Base-by-base conservation (phyloP, 2,113 vertebrate genomes). In the Dasyurus viverrinus region DNA sequence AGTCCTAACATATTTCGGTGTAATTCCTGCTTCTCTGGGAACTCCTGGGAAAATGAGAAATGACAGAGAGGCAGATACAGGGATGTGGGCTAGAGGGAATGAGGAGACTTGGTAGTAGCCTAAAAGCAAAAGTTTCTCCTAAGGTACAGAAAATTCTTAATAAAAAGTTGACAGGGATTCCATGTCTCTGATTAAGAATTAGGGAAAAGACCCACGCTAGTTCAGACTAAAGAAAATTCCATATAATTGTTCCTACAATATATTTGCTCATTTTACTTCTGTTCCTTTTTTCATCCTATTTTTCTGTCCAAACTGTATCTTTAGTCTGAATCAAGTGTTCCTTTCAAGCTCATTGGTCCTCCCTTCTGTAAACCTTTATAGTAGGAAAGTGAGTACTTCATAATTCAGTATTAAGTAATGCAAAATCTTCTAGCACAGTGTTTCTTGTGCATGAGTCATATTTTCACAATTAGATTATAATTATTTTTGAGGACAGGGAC, bases 1-100 rank as follows among this genome's bases (percentile, higher is more conserved):
- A 99, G 99, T 2, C 99, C 99, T 97, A 99, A 97, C 99, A 99
- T 99, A 95, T 99, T 99, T 9, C 99, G 99, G 94, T 99, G 99
- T 47, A 99, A 99, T 94, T 99, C 99, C 98, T 99, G 99, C 92
- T 99, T 99, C 97, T 99, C 99, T 90, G 99, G 99, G 98, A 99
- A 99, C 96, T 99, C 99, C 99, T 99, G 95, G 10, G n/a, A 42
- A 92, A 96, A 94, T 0, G 90, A 97, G 92, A 93, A 54, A 93
- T 42, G 89, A 47, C 12, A 2, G n/a, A 84, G 68, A 84, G n/a
- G 16, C 68, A 84, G 1, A 22, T 84, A 42, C 25, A 52, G 22
- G 89, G 4, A 42, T 16, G 2, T 48, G 24, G 89, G 46, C 89
- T 8, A 89, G 46, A 27, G 47, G 25, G 89, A 6, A 42, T 84